Base-by-base conservation (phyloP, 1,140 invertebrate genomes). In the Pseudomyrmex gracilis region DNA sequence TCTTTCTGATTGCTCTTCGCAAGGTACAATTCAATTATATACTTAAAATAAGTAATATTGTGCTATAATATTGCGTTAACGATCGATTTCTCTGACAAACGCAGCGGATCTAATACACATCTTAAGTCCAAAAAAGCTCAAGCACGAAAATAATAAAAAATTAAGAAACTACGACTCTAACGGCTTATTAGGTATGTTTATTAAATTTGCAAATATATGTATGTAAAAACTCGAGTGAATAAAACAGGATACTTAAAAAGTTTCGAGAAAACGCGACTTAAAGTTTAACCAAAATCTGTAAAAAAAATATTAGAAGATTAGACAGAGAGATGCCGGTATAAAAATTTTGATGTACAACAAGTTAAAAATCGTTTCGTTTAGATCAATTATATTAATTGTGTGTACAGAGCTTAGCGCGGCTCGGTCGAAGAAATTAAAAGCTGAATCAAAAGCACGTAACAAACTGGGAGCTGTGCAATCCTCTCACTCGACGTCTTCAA, bases 1-100 rank as follows among this genome's bases (percentile, higher is more conserved):
- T 76, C 63, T 91, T 15, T 93, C 93, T 5, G 89, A 88, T 51
- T 86, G 83, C 77, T 93, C 92, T 7, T 93, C 89, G 1, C 86
- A 90, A 86, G 90, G 93, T 93, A 87, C 7, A 7, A 34, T 34
- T 34, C 5, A 34, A 61, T 45, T 53, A 63, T 57, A 7, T 2
- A 1, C 47, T 7, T 57, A 43, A 78, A 78, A 58, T 12, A 45
- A 55, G 24, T 20, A 13, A 13, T 4, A 34, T 4, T 10, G 57
- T 2, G 13, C 9, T 12, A 71, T 10, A 7, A 57, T 71, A 70
- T 70, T 70, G 8, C 0, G 1, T 70, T 47, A 60, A 58, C 2
- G 20, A 68, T 64, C 5, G 0, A n/a, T 45, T 70, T 68, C 3
- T 17, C 3, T 17, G 13, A 64, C 2, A 76, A 71, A 77, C 49